Percentiles rank a stretch among this genome's conserved stretches.
Evolutionary conservation across 2,888 invertebrate species (phyloP).

Genomic region (Eledone cirrhosa): DNA sequence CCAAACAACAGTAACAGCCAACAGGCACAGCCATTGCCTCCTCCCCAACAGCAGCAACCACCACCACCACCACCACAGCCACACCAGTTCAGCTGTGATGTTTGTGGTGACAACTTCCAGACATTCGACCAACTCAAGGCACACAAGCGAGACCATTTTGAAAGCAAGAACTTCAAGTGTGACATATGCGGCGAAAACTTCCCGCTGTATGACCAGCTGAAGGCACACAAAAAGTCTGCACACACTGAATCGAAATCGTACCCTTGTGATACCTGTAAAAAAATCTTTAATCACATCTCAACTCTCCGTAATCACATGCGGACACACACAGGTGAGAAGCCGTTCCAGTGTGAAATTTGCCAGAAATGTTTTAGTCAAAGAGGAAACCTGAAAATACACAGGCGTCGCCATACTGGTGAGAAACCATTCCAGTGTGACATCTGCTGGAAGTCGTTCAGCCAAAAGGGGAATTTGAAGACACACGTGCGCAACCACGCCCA

Average conservation of each 20-base stretch:
- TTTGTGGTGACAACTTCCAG: constrained; percentile 3
- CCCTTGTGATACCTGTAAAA: constrained; percentile 13
- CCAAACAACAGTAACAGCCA: neutral
- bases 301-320: constrained; percentile 10
- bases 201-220: constrained; percentile 19
- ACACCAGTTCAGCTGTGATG: constrained; percentile 22
- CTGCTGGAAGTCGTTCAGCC: constrained; percentile 27
- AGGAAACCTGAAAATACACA: constrained; percentile 24
- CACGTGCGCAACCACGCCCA: constrained; percentile 22
- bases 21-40: neutral
- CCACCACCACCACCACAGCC: neutral
- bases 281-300: constrained; percentile 5
- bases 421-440: constrained; percentile 22
- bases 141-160: constrained; percentile 19
- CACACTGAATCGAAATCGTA: constrained; percentile 11
- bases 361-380: constrained; percentile 23
- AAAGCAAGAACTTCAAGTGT: constrained; percentile 14
- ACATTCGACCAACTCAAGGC: constrained; percentile 6
- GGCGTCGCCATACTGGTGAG: constrained; percentile 21
- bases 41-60: neutral
- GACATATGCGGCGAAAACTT: constrained; percentile 23
- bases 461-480: constrained; percentile 22
- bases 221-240: constrained; percentile 14
- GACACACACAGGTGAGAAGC: constrained; percentile 20
- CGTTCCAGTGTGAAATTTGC: constrained; percentile 23